Conservation (phyloP, 1,140 invertebrate genomes). For the Hyles vespertilio region DNA sequence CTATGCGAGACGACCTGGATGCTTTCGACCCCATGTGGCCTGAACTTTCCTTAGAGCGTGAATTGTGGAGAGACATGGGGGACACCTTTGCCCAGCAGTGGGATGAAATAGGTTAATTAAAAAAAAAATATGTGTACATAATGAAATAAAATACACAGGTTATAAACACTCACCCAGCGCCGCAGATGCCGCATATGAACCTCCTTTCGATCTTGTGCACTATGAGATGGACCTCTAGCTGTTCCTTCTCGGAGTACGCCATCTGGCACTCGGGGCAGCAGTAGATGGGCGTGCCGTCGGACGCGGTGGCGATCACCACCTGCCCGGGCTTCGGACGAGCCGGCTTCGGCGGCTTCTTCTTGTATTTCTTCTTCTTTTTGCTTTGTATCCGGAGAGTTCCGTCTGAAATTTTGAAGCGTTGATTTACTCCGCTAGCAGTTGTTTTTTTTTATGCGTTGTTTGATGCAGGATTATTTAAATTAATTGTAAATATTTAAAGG, state of each 20-base stretch:
- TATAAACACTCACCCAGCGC: constrained; percentile 57
- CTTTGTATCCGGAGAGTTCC: constrained; percentile 49
- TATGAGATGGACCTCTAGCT: constrained; percentile 84
- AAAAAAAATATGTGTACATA: too few species aligned
- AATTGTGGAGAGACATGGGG: too few species aligned
- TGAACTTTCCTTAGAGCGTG: too few species aligned
- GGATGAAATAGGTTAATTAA: too few species aligned
- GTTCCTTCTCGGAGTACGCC: constrained; percentile 86
- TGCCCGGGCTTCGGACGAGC: constrained; percentile 83
- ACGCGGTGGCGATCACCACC: constrained; percentile 82
- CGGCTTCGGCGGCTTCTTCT: constrained; percentile 86
- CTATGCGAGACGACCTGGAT: too few species aligned
- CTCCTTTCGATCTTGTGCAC: constrained; percentile 86
- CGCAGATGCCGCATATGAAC: constrained; percentile 78
- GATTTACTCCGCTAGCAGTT: too few species aligned
- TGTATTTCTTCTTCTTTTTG: constrained; percentile 87
- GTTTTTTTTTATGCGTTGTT: too few species aligned
- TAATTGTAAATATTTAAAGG: too few species aligned
- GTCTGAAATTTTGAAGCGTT: constrained; percentile 21
- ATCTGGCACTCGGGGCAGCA: constrained; percentile 88
- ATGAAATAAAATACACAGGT: neutral
- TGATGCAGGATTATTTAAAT: too few species aligned
- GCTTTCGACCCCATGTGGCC: too few species aligned
- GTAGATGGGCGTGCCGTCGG: constrained; percentile 83
- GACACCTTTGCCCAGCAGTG: too few species aligned